Evolutionary conservation across 2,797 vertebrate species (phyloP).

Genomic region (Syngnathus rostellatus): DNA sequence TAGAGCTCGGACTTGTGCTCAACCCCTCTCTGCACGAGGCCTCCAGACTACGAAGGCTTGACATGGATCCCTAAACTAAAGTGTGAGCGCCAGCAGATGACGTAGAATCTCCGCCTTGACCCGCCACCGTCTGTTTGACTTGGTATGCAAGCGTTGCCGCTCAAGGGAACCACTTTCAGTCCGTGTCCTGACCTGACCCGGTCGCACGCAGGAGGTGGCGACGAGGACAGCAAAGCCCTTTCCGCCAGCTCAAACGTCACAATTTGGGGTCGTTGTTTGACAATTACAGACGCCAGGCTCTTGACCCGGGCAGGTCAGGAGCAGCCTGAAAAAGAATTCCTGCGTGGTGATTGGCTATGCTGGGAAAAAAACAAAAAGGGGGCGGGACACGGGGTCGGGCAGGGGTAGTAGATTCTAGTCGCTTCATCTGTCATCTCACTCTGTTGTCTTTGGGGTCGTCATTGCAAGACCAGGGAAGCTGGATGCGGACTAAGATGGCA

Average conservation of each 20-base stretch:
- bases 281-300: slow-evolving; percentile 57
- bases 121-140: slow-evolving; percentile 36
- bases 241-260: slow-evolving; percentile 5
- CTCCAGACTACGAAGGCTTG: slow-evolving; percentile 60
- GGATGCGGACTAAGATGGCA: neutral
- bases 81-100: slow-evolving; percentile 67
- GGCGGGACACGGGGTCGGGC: slow-evolving; percentile 38
- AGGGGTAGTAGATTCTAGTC: slow-evolving; percentile 38
- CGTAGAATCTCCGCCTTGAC: slow-evolving; percentile 49
- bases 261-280: slow-evolving; percentile 37
- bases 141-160: slow-evolving; percentile 36
- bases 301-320: slow-evolving; percentile 64
- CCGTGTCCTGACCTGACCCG: slow-evolving; percentile 31
- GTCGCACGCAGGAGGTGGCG: slow-evolving; percentile 26
- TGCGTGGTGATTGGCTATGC: slow-evolving; percentile 45
- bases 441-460: slow-evolving; percentile 41
- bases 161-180: slow-evolving; percentile 34
- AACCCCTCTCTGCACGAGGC: slow-evolving; percentile 46
- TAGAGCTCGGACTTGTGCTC: slow-evolving; percentile 54
- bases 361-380: slow-evolving; percentile 12
- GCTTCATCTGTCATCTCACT: slow-evolving; percentile 55
- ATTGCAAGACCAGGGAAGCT: slow-evolving; percentile 31
- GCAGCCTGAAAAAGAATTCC: slow-evolving; percentile 42
- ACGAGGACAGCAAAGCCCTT: neutral
- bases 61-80: slow-evolving; percentile 79